These are phyloP conservation scores for Thymallus thymallus DNA, from an alignment of 2,113 vertebrate genomes.

Conservation along the genomic window DNA sequence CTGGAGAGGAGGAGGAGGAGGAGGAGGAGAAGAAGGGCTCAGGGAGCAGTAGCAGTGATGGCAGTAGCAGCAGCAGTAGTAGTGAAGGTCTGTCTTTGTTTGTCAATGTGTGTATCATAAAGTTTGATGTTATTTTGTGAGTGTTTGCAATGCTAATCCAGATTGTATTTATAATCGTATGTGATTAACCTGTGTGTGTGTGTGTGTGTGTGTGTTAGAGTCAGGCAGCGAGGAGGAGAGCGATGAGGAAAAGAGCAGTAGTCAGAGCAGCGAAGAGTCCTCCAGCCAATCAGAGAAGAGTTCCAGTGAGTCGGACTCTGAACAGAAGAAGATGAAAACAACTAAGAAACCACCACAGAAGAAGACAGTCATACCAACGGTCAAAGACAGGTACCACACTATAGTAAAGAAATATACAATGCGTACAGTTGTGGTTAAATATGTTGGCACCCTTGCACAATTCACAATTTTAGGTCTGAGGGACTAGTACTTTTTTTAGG, in stretches of 20 bases:
- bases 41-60: slow-evolving; percentile 62
- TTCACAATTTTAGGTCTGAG: too few relatives aligned
- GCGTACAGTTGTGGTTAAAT: too few relatives aligned
- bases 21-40: slow-evolving; percentile 75
- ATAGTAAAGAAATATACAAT: background rate
- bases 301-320: slow-evolving; percentile 67
- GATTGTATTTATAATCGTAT: background rate
- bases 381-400: slow-evolving; percentile 56
- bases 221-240: slow-evolving; percentile 77
- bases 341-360: slow-evolving; percentile 57
- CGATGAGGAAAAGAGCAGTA: slow-evolving; percentile 68
- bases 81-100: slow-evolving; percentile 40
- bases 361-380: slow-evolving; percentile 49
- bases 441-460: too few relatives aligned
- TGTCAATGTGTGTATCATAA: background rate
- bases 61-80: slow-evolving; percentile 47
- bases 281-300: slow-evolving; percentile 72
- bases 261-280: slow-evolving; percentile 72
- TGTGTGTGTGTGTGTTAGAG: slow-evolving; percentile 31
- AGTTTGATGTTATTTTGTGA: background rate
- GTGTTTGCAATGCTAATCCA: background rate
- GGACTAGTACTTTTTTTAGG: too few relatives aligned
- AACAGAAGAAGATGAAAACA: slow-evolving; percentile 58
- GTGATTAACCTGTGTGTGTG: background rate
- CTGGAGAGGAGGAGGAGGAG: slow-evolving; percentile 79